phyloP scores from a whole-genome alignment of 2,888 invertebrate species.

The Strigamia maritima region DNA sequence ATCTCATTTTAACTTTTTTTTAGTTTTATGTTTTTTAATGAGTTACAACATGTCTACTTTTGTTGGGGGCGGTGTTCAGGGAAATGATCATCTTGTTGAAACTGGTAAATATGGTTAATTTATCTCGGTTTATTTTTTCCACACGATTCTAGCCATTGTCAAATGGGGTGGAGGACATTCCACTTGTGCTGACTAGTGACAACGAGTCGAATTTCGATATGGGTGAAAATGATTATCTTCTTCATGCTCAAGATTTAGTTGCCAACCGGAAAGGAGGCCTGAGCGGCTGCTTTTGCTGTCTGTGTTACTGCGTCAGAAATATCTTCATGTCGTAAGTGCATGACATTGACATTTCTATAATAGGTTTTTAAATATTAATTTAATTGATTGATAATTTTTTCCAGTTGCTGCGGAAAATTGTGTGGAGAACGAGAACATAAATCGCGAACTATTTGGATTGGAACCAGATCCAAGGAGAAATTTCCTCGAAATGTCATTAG shows the following conservation, averaged over 20 bases:
- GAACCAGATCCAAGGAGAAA: conserved; percentile 65
- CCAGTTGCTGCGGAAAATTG: conserved; percentile 69
- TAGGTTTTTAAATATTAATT: conserved; percentile 34
- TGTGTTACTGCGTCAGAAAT: conserved; percentile 38
- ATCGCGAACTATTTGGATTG: conserved; percentile 52
- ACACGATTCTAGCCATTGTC: conserved; percentile 21
- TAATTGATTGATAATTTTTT: conserved; percentile 25
- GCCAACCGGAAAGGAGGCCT: conserved; percentile 36
- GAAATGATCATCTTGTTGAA: not conserved
- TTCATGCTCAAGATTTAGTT: conserved; percentile 48
- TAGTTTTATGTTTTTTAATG: not conserved
- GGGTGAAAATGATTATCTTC: conserved; percentile 55
- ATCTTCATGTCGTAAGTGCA: conserved; percentile 45
- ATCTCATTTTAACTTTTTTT: not conserved
- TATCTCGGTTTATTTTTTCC: not conserved
- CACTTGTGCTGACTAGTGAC: conserved; percentile 50
- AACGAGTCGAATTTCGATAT: conserved; percentile 52
- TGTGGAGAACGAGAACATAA: conserved; percentile 55
- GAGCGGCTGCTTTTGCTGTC: conserved; percentile 36
- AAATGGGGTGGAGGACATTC: conserved; percentile 50
- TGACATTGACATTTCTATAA: not conserved
- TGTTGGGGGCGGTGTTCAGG: not conserved
- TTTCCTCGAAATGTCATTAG: conserved; percentile 93
- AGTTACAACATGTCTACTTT: not conserved
- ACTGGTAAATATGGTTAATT: not conserved